Evolutionary conservation across 2,888 invertebrate genomes (phyloP).

Genomic region (Operophtera brumata): DNA sequence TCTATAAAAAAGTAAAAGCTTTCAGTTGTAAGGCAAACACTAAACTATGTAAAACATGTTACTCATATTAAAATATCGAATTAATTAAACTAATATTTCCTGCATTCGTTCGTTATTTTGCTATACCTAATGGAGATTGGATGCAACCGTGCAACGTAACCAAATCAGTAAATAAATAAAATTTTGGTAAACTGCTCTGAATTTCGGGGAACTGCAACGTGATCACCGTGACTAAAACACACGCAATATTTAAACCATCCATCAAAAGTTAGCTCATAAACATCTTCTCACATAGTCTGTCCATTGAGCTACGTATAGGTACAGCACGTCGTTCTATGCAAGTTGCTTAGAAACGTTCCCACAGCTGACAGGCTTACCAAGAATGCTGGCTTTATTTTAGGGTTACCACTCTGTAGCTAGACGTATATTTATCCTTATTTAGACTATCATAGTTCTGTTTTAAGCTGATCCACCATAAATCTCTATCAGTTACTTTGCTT

Average conservation of each 20-base stretch:
- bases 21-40: neutral
- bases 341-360: constrained; percentile 34
- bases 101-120: too few species aligned
- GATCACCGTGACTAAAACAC: neutral
- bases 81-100: too few species aligned
- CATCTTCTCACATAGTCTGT: constrained; percentile 18
- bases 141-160: neutral
- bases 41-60: too few species aligned
- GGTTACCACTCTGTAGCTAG: constrained; percentile 15
- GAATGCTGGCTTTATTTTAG: constrained; percentile 33
- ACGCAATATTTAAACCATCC: neutral
- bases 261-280: constrained; percentile 2
- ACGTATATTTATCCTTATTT: neutral
- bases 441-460: too few species aligned
- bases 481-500: too few species aligned
- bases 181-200: neutral
- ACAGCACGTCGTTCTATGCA: constrained; percentile 24
- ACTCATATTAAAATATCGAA: too few species aligned
- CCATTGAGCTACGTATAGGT: constrained; percentile 11
- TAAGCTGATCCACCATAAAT: too few species aligned
- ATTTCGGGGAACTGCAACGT: neutral
- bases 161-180: neutral
- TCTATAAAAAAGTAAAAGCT: too few species aligned
- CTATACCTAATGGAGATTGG: neutral
- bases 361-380: constrained; percentile 36